Evolutionary conservation across 2,888 invertebrate species (phyloP).

Genomic region (Phaedon cochleariae): DNA sequence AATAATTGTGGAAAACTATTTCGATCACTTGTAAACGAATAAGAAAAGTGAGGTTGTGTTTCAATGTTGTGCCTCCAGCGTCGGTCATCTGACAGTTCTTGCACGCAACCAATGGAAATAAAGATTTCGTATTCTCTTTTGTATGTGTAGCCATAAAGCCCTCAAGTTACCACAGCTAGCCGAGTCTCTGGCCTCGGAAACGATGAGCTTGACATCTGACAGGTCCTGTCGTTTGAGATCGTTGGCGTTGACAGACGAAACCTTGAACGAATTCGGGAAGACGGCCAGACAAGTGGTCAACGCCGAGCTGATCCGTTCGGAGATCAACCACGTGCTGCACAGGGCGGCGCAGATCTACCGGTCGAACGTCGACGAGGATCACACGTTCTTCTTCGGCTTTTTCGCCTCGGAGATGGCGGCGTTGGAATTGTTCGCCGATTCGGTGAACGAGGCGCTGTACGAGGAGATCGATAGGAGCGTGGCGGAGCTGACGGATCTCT

Average conservation of each 20-base stretch:
- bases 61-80: no score
- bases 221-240: constrained; percentile 61
- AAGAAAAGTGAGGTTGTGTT: no score
- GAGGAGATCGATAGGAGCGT: constrained; percentile 78
- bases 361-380: constrained; percentile 63
- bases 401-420: constrained; percentile 75
- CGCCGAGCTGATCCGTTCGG: constrained; percentile 78
- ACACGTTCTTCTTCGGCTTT: constrained; percentile 68
- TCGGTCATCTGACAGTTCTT: no score
- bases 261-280: constrained; percentile 79
- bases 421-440: constrained; percentile 78
- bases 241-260: constrained; percentile 70
- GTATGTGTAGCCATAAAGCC: constrained; percentile 75
- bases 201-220: constrained; percentile 69
- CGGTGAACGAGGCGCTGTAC: constrained; percentile 75
- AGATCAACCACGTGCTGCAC: constrained; percentile 77
- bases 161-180: constrained; percentile 76
- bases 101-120: no score
- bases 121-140: no score
- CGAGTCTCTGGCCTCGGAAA: constrained; percentile 74
- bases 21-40: no score
- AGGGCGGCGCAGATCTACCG: constrained; percentile 77
- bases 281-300: constrained; percentile 79
- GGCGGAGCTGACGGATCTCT: constrained; percentile 72
- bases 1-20: no score